These are phyloP conservation scores for Epistrophe grossulariae DNA, from an alignment of 2,888 invertebrate species.

Conservation along the genomic window DNA sequence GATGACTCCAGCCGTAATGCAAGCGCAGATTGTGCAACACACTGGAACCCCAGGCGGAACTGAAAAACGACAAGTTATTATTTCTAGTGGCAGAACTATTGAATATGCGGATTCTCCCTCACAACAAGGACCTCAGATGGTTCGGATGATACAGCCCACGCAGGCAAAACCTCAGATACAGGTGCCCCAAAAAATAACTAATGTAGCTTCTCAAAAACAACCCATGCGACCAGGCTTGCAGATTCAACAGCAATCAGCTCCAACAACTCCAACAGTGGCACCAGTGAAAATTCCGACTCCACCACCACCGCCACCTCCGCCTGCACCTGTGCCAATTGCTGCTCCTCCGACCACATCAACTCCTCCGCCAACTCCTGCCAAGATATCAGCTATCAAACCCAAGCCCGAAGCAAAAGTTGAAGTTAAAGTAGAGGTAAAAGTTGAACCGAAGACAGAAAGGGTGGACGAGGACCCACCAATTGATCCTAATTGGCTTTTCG, in stretches of 20 bases:
- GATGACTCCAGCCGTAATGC: constrained; percentile 84
- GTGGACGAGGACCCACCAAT: constrained; percentile 77
- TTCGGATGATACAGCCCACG: constrained; percentile 80
- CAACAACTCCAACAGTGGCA: constrained; percentile 49
- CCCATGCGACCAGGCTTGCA: constrained; percentile 26
- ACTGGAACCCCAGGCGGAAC: constrained; percentile 81
- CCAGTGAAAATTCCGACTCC: constrained; percentile 59
- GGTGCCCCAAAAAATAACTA: constrained; percentile 1
- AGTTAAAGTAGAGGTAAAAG: constrained; percentile 50
- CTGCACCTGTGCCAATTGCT: constrained; percentile 2
- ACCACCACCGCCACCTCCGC: constrained; percentile 47
- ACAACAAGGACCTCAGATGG: constrained; percentile 81
- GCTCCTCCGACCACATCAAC: constrained; percentile 39
- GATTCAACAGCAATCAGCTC: constrained; percentile 76
- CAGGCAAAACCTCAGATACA: constrained; percentile 78
- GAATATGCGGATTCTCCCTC: constrained; percentile 79
- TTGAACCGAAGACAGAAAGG: constrained; percentile 52
- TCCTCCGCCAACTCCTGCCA: constrained; percentile 36
- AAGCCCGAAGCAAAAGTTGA: constrained; percentile 54
- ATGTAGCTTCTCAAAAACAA: constrained; percentile 78
- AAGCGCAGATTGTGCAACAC: constrained; percentile 80
- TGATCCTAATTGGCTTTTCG: constrained; percentile 85
- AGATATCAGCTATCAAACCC: constrained; percentile 31
- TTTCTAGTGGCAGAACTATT: constrained; percentile 79
- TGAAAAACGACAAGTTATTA: constrained; percentile 81